Percentiles rank a stretch among this genome's conserved stretches.
Evolutionary conservation across 2,888 invertebrate genomes (phyloP).

Genomic region (Callimorpha dominula): DNA sequence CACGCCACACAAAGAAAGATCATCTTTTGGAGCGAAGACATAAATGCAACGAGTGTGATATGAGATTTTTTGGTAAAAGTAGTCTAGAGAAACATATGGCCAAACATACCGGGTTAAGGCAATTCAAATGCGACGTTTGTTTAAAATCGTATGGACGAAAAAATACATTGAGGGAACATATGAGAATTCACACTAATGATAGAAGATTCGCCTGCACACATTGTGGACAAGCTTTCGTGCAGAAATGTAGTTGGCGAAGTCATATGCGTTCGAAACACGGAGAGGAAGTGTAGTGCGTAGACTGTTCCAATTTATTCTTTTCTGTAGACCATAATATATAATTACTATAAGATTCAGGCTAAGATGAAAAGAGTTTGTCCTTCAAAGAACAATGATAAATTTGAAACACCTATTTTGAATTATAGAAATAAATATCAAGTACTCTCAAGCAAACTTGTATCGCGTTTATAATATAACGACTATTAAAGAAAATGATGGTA

Average conservation of each 20-base stretch:
- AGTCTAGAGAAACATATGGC: conserved; percentile 64
- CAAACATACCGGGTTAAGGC: conserved; percentile 65
- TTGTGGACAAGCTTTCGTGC: conserved; percentile 60
- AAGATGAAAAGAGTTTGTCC: neutral
- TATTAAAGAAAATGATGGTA: conserved; percentile 31
- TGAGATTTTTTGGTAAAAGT: conserved; percentile 63
- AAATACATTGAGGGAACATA: conserved; percentile 68
- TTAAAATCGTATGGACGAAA: conserved; percentile 65
- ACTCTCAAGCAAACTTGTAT: conserved; percentile 1
- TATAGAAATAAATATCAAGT: neutral
- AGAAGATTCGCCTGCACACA: conserved; percentile 55
- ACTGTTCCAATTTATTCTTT: neutral
- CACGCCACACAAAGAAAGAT: conserved; percentile 68
- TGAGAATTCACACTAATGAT: conserved; percentile 60
- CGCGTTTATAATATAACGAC: neutral
- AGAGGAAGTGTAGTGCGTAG: conserved; percentile 34
- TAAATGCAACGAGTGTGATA: conserved; percentile 77
- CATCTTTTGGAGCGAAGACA: conserved; percentile 75
- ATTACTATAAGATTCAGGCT: neutral
- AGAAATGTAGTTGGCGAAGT: conserved; percentile 69
- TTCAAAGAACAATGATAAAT: neutral
- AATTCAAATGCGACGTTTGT: conserved; percentile 70
- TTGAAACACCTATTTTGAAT: neutral
- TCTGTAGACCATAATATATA: neutral
- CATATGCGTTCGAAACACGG: conserved; percentile 72